These are phyloP conservation scores for Thalpophila matura DNA, from an alignment of 2,888 invertebrate species.

Conservation along the genomic window DNA sequence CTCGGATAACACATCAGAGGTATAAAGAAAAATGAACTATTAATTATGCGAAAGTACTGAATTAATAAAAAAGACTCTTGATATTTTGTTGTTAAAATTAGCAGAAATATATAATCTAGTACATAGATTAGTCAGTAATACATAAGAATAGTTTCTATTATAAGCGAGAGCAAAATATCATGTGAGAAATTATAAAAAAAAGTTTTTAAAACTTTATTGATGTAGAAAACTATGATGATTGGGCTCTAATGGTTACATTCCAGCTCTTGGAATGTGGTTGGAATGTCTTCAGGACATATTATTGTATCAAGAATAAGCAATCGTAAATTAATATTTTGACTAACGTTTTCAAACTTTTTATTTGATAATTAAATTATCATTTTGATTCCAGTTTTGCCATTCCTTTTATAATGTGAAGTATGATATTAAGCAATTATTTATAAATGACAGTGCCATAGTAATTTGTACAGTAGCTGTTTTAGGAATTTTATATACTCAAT, in stretches of 20 bases:
- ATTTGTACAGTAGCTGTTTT: constrained; percentile 68
- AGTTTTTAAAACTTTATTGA: constrained; percentile 68
- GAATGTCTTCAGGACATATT: constrained; percentile 49
- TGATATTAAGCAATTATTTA: constrained; percentile 62
- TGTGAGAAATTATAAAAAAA: constrained; percentile 57
- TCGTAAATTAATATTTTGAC: constrained; percentile 43
- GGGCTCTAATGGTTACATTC: constrained; percentile 80
- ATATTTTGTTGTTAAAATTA: constrained; percentile 82
- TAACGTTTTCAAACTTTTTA: constrained; percentile 36
- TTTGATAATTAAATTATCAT: constrained; percentile 59
- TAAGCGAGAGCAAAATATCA: constrained; percentile 58
- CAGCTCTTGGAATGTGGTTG: constrained; percentile 64
- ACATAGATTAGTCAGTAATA: constrained; percentile 72
- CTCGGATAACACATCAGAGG: constrained; percentile 84
- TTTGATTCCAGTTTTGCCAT: constrained; percentile 62
- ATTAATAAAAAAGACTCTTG: constrained; percentile 70
- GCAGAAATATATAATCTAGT: constrained; percentile 78
- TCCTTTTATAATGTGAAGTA: constrained; percentile 54
- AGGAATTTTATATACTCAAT: constrained; percentile 59
- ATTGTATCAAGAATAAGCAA: constrained; percentile 48
- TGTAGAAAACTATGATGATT: constrained; percentile 59
- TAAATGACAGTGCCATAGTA: constrained; percentile 77
- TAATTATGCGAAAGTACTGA: constrained; percentile 74
- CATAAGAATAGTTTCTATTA: constrained; percentile 63
- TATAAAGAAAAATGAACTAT: constrained; percentile 70